These are phyloP conservation scores for Phenganax marumi DNA, from an alignment of 92 coral and sea anemone species.

Conservation along the genomic window DNA sequence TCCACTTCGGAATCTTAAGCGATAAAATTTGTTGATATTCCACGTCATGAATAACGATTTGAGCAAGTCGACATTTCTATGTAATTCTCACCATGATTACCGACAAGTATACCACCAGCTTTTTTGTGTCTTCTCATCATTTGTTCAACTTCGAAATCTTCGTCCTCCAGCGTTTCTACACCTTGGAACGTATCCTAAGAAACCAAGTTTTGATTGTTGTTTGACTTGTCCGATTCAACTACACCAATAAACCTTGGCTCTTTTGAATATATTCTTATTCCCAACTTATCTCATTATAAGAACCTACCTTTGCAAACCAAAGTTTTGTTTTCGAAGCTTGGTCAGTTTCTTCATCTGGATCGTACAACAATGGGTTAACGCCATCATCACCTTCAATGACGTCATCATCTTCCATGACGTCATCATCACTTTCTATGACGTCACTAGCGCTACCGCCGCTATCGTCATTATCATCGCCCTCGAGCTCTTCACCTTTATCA, in stretches of 20 bases:
- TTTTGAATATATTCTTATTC: background rate
- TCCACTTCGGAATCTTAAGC: conserved; percentile 7
- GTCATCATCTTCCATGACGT: conserved; percentile 15
- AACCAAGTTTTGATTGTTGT: background rate
- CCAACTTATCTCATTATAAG: conserved; percentile 11
- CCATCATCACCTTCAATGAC: conserved; percentile 23
- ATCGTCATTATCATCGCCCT: conserved; percentile 49
- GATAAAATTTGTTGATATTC: background rate
- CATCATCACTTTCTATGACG: conserved; percentile 35
- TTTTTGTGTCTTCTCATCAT: conserved; percentile 84
- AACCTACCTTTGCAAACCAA: conserved; percentile 92
- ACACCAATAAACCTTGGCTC: no score
- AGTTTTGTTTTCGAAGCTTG: conserved; percentile 63
- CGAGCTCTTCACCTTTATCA: conserved; percentile 66
- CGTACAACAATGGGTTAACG: conserved; percentile 81
- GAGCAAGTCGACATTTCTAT: background rate
- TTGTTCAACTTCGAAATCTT: conserved; percentile 82
- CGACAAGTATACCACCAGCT: conserved; percentile 76
- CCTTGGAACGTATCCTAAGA: conserved; percentile 84
- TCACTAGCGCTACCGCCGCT: conserved; percentile 38
- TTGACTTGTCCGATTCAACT: no score
- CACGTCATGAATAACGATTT: no score
- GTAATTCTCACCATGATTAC: conserved; percentile 17
- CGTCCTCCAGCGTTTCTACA: conserved; percentile 80
- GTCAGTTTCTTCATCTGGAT: conserved; percentile 68